A percentile compares a stretch with the other conserved stretches of the same genome.
phyloP scores from a whole-genome alignment of 2,888 invertebrate genomes.

The Lymantria dispar region DNA sequence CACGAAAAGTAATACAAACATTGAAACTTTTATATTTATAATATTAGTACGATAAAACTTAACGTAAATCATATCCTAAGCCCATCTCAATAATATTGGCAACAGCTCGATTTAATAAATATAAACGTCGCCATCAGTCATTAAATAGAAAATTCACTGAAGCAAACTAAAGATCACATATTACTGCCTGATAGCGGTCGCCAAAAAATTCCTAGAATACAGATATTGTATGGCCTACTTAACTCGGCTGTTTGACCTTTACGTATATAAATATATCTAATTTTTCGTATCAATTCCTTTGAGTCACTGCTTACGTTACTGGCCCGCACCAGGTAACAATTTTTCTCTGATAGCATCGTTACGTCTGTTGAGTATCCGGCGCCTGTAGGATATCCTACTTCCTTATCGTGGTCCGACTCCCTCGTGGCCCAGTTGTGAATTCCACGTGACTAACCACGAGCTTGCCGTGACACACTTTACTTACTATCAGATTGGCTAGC shows the following conservation, averaged over 20 bases:
- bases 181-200: not conserved
- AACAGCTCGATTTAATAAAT: no score
- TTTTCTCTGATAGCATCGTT: constrained; percentile 52
- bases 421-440: constrained; percentile 22
- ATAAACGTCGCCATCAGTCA: no score
- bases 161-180: no score
- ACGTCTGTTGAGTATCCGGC: constrained; percentile 48
- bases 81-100: no score
- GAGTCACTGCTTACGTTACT: constrained; percentile 15
- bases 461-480: constrained; percentile 58
- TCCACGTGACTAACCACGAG: constrained; percentile 26
- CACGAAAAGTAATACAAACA: no score
- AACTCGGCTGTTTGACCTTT: no score
- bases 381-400: constrained; percentile 66
- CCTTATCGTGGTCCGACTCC: constrained; percentile 51
- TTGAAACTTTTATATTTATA: no score
- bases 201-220: not conserved
- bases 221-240: constrained; percentile 7
- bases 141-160: no score
- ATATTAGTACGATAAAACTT: no score
- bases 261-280: constrained; percentile 7
- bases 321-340: constrained; percentile 40
- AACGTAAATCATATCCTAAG: no score
- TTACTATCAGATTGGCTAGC: constrained; percentile 50
- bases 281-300: constrained; percentile 6